These are phyloP conservation scores for Andinoacara biseriatus DNA, from an alignment of 2,113 vertebrate species.

Conservation along the genomic window DNA sequence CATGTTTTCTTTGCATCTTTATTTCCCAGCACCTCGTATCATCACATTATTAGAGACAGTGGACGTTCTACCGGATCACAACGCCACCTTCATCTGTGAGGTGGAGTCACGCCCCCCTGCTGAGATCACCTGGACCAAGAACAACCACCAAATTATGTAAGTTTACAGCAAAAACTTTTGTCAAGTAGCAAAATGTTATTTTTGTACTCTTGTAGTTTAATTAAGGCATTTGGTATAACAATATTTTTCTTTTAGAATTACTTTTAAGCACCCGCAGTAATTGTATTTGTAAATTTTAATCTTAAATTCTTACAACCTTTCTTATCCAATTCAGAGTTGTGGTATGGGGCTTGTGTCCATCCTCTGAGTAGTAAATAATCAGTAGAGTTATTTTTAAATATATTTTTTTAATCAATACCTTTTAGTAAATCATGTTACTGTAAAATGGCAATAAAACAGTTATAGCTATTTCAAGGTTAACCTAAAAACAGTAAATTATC, in stretches of 20 bases:
- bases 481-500: no score
- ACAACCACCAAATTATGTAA: constrained; percentile 94
- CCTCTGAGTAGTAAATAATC: no score
- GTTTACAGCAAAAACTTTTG: neutral
- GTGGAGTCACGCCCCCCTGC: constrained; percentile 91
- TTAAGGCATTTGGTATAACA: no score
- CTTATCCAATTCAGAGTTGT: neutral
- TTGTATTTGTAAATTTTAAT: no score
- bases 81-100: constrained; percentile 94
- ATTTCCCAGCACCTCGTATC: constrained; percentile 86
- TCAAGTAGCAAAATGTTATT: neutral
- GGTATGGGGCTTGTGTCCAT: no score
- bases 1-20: constrained; percentile 11
- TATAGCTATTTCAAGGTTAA: no score
- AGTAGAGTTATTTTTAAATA: no score
- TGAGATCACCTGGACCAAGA: constrained; percentile 93
- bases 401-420: no score
- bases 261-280: no score
- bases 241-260: no score
- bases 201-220: neutral
- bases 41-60: constrained; percentile 91
- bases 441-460: no score
- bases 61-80: constrained; percentile 89
- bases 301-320: neutral
- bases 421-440: no score